Conservation (phyloP, 2,888 invertebrate genomes). For the Heliconius sara region DNA sequence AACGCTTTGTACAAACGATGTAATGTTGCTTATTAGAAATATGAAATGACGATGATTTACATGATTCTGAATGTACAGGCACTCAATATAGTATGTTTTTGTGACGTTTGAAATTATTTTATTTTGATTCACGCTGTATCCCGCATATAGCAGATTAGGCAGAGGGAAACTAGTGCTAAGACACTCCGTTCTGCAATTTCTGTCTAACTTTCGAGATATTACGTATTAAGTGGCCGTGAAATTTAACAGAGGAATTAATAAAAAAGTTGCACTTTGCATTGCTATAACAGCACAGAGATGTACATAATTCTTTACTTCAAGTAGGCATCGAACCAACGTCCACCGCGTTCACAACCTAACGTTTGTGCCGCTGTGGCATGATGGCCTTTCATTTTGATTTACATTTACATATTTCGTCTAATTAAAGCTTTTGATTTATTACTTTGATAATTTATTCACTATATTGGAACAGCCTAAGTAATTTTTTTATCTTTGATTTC, state of each 20-base stretch:
- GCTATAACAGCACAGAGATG: neutral
- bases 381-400: no score
- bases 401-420: no score
- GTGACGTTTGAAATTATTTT: neutral
- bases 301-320: neutral
- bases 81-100: neutral
- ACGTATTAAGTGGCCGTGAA: neutral
- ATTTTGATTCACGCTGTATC: neutral
- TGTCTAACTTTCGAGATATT: neutral
- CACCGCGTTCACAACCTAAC: no score
- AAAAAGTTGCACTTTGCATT: neutral
- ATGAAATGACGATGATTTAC: neutral
- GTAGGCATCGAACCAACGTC: neutral
- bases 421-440: no score
- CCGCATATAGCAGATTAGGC: neutral
- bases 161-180: neutral
- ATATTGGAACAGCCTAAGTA: no score
- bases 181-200: neutral
- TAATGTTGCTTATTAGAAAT: constrained; percentile 20
- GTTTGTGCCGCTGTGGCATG: no score
- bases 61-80: neutral
- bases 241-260: neutral
- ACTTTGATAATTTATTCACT: no score
- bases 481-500: no score
- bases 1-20: constrained; percentile 16